These are phyloP conservation scores for Lasioglossum calceatum DNA, from an alignment of 2,888 invertebrate species.

Conservation along the genomic window DNA sequence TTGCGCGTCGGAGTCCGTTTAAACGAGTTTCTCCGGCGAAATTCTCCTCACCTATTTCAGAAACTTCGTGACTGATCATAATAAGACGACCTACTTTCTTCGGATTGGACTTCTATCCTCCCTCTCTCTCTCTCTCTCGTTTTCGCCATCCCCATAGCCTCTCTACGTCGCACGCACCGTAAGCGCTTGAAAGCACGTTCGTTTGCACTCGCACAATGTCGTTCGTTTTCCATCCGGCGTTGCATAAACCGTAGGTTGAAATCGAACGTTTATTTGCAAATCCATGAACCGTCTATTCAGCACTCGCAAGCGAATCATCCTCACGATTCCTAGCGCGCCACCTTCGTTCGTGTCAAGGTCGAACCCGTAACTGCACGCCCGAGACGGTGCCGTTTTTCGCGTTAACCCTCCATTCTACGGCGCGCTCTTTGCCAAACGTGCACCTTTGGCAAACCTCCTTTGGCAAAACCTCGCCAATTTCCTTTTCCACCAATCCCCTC, in stretches of 20 bases:
- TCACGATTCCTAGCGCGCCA: not conserved
- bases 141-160: not conserved
- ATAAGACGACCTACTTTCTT: constrained; percentile 49
- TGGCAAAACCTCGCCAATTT: not conserved
- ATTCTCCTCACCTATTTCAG: constrained; percentile 15
- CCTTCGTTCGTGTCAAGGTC: constrained; percentile 29
- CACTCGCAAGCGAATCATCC: constrained; percentile 16
- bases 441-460: not conserved
- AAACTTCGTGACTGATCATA: constrained; percentile 34
- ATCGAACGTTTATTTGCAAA: constrained; percentile 34
- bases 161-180: constrained; percentile 12
- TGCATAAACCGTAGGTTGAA: constrained; percentile 21
- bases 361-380: constrained; percentile 2
- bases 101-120: not conserved
- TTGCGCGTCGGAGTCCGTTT: not conserved
- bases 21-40: constrained; percentile 13
- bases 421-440: not conserved
- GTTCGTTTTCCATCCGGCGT: constrained; percentile 9
- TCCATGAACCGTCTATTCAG: constrained; percentile 17
- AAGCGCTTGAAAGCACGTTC: constrained; percentile 12
- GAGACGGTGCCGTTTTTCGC: not conserved
- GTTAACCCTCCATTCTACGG: not conserved
- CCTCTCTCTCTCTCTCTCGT: not conserved
- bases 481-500: not conserved
- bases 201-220: constrained; percentile 19